Percentiles rank a stretch among this genome's conserved stretches.
phyloP scores from a whole-genome alignment of 2,797 vertebrate species.

The Neostethus bicornis region DNA sequence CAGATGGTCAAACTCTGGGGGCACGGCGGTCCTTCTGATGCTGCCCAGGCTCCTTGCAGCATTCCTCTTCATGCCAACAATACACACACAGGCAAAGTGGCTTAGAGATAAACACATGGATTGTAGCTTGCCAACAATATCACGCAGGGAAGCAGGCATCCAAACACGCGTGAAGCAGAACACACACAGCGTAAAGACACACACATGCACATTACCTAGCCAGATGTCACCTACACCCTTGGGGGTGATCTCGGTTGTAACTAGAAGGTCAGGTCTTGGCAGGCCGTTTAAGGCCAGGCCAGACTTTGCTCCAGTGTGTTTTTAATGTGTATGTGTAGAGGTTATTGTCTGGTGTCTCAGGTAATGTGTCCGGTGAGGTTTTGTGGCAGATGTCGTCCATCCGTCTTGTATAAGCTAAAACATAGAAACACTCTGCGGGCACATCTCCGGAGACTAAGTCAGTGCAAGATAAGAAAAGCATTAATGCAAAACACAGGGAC shows the following conservation, averaged over 20 bases:
- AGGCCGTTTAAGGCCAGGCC: conserved; percentile 61
- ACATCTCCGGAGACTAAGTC: conserved; percentile 48
- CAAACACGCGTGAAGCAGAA: conserved; percentile 29
- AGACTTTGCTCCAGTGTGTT: conserved; percentile 46
- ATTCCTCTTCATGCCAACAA: conserved; percentile 70
- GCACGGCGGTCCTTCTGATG: conserved; percentile 72
- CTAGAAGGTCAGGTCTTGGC: conserved; percentile 80
- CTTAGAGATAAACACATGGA: conserved; percentile 43
- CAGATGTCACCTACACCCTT: conserved; percentile 77
- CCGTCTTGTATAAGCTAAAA: conserved; percentile 72
- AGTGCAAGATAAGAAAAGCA: conserved; percentile 16
- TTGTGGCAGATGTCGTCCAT: conserved; percentile 73
- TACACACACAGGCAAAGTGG: conserved; percentile 37
- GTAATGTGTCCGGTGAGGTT: conserved; percentile 74
- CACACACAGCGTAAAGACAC: conserved; percentile 24
- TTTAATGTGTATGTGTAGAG: conserved; percentile 18
- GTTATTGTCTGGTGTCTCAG: conserved; percentile 72
- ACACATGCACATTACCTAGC: conserved; percentile 57
- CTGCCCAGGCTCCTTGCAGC: conserved; percentile 68
- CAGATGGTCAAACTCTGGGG: conserved; percentile 84
- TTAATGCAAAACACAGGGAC: conserved; percentile 4
- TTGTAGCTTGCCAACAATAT: conserved; percentile 15
- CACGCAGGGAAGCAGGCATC: conserved; percentile 37
- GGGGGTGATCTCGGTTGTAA: conserved; percentile 77
- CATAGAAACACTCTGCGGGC: conserved; percentile 59